Evolutionary conservation across 2,113 vertebrate species (phyloP).

Genomic region (zebrafish (Danio rerio)): DNA sequence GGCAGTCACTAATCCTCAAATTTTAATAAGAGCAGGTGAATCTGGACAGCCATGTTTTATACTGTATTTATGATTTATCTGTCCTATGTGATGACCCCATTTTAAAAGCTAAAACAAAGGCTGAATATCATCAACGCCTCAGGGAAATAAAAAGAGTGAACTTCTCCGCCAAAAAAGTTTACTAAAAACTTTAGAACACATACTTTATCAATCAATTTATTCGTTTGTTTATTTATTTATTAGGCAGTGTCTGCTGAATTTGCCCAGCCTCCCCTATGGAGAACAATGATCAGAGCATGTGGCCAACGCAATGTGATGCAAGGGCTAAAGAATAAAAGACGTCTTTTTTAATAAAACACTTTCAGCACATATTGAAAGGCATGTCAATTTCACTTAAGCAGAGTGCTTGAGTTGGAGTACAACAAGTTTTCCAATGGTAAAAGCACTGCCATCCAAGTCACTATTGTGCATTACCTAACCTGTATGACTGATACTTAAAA

Average conservation of each 20-base stretch:
- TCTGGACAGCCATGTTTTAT: conserved; percentile 28
- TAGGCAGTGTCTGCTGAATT: conserved; percentile 36
- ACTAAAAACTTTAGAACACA: too few relatives aligned
- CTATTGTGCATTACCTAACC: conserved; percentile 66
- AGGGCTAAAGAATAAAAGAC: conserved; percentile 76
- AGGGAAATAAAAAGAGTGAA: conserved; percentile 52
- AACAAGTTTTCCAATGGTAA: conserved; percentile 65
- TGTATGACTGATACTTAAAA: conserved; percentile 79
- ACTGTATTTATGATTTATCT: conserved; percentile 35
- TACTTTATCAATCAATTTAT: conserved; percentile 68
- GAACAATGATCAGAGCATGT: conserved; percentile 70
- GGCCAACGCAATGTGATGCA: conserved; percentile 76
- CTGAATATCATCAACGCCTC: conserved; percentile 26
- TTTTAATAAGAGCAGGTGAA: conserved; percentile 13
- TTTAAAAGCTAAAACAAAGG: conserved; percentile 11
- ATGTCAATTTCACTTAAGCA: conserved; percentile 79
- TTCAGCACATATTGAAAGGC: conserved; percentile 69
- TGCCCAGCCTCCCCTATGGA: conserved; percentile 16
- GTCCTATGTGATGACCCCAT: conserved; percentile 28
- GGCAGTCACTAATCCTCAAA: background rate
- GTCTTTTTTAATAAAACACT: conserved; percentile 77
- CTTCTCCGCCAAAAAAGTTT: conserved; percentile 38
- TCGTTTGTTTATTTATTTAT: conserved; percentile 68
- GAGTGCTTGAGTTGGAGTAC: conserved; percentile 65
- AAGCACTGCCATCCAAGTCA: conserved; percentile 72